Evolutionary conservation across 2,797 vertebrate species (phyloP).

Genomic region (Acipenser ruthenus): DNA sequence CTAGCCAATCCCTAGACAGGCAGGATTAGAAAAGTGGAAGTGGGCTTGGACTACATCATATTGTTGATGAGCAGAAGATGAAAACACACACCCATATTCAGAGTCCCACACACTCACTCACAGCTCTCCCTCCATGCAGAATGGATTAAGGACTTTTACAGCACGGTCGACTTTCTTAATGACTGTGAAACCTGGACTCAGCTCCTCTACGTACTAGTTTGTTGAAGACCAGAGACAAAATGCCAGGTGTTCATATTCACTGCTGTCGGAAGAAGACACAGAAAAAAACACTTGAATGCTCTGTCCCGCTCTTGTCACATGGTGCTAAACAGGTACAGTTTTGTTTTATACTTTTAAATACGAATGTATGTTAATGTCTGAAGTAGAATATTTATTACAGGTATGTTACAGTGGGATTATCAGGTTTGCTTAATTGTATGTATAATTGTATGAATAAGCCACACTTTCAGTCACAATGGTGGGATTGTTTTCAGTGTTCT

Average conservation of each 20-base stretch:
- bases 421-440: not conserved
- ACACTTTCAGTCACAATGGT: too few relatives aligned
- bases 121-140: constrained; percentile 1
- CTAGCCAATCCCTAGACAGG: constrained; percentile 8
- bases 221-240: constrained; percentile 4
- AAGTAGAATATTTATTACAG: too few relatives aligned
- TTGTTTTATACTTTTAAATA: not conserved
- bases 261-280: constrained; percentile 16
- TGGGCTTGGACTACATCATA: constrained; percentile 1
- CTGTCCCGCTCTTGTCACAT: constrained; percentile 15
- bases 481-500: too few relatives aligned
- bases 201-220: not conserved
- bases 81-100: not conserved
- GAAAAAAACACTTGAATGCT: not conserved
- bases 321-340: constrained; percentile 13
- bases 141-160: not conserved
- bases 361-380: too few relatives aligned
- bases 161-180: not conserved
- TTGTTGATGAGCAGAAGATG: not conserved
- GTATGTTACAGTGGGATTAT: too few relatives aligned
- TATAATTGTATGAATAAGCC: not conserved
- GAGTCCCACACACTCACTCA: not conserved
- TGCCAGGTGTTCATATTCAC: constrained; percentile 12
- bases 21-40: constrained; percentile 17
- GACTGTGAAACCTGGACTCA: not conserved